Evolutionary conservation across 2,113 vertebrate species (phyloP).

Genomic region (Macheiramphus alcinus): DNA sequence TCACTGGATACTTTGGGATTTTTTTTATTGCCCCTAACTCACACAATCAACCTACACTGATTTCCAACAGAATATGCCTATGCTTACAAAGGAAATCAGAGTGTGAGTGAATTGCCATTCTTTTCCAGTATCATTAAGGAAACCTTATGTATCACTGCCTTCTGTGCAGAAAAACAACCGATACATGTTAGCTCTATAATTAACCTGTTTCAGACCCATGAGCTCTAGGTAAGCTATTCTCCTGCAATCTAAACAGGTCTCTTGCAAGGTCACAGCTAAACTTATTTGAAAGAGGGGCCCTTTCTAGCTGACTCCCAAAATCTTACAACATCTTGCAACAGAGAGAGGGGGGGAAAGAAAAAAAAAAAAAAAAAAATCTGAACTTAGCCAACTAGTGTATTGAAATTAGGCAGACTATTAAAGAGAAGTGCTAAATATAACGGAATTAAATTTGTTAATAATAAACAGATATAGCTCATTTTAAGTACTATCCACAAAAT

Average conservation of each 20-base stretch:
- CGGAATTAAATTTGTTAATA: not conserved
- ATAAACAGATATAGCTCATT: not conserved
- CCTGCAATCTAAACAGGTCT: not conserved
- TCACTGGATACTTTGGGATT: not conserved
- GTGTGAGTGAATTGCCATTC: not conserved
- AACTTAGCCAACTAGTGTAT: not conserved
- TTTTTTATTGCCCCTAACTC: not conserved
- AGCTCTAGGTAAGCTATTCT: constrained; percentile 6
- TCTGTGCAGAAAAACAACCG: not conserved
- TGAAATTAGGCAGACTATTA: not conserved
- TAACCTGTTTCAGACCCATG: not conserved
- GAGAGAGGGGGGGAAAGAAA: not conserved
- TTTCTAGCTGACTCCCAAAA: not conserved
- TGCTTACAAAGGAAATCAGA: not conserved
- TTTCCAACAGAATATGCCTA: not conserved
- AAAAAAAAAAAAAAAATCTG: no score
- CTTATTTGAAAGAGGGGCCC: not conserved
- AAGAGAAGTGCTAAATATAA: not conserved
- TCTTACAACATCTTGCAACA: not conserved
- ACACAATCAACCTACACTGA: not conserved
- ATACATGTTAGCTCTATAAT: not conserved
- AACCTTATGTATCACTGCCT: not conserved
- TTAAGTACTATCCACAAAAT: not conserved
- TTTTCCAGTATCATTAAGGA: not conserved
- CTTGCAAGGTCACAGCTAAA: not conserved